Evolutionary conservation across 2,888 invertebrate species (phyloP).

Genomic region (Timema podura): DNA sequence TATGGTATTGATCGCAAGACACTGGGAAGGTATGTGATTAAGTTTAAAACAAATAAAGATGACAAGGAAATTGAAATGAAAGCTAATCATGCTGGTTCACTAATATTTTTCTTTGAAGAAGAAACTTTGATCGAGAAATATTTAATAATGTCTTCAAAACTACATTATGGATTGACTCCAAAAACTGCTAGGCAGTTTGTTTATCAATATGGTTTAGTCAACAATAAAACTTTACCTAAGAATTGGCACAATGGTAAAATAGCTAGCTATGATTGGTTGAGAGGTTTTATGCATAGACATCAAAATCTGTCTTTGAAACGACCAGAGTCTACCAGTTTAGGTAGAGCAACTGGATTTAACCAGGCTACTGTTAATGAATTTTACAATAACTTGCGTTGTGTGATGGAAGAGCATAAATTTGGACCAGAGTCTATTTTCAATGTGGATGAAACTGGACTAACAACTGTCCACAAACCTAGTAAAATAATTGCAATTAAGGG

Average conservation of each 20-base stretch:
- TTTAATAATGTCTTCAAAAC: neutral
- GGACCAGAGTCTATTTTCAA: neutral
- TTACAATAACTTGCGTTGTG: neutral
- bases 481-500: neutral
- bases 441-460: neutral
- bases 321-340: neutral
- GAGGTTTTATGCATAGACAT: neutral
- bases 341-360: neutral
- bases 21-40: too few relatives aligned
- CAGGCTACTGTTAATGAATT: neutral
- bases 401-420: neutral
- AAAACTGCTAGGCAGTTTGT: constrained; percentile 7
- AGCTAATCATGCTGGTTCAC: too few relatives aligned
- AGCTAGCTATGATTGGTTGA: neutral
- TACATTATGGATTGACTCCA: neutral
- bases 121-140: neutral
- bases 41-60: too few relatives aligned
- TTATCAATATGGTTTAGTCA: constrained; percentile 2
- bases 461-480: neutral
- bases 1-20: too few relatives aligned
- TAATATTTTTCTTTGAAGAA: neutral
- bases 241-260: constrained; percentile 1
- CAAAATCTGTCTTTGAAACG: neutral
- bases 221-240: neutral
- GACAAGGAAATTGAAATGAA: too few relatives aligned